These are phyloP conservation scores for Poecile atricapillus DNA, from an alignment of 2,113 vertebrate genomes.

Conservation along the genomic window DNA sequence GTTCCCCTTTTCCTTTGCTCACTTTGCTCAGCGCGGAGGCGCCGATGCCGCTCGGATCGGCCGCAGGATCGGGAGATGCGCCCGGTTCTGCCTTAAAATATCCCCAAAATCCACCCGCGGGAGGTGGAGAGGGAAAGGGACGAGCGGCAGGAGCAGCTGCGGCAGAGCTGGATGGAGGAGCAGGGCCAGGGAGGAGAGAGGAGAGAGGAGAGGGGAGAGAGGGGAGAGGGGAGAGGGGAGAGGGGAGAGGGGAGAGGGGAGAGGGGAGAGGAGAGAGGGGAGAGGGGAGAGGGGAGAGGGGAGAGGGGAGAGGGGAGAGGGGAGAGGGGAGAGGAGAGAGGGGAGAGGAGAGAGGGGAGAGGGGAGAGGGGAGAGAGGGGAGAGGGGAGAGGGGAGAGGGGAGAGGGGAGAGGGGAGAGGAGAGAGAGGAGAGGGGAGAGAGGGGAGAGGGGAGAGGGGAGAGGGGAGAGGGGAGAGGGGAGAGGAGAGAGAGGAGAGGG, in stretches of 20 bases:
- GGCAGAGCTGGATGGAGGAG: background rate
- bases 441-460: background rate
- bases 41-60: background rate
- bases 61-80: accelerated
- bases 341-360: background rate
- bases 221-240: background rate
- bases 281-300: background rate
- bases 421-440: background rate
- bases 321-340: no score
- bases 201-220: background rate
- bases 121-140: accelerated
- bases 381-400: background rate
- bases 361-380: background rate
- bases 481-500: no score
- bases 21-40: background rate
- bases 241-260: background rate
- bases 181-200: background rate
- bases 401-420: background rate
- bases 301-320: background rate
- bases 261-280: background rate
- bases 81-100: background rate
- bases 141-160: background rate
- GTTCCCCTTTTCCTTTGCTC: background rate
- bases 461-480: background rate
- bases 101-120: accelerated